Evolutionary conservation across 1,140 invertebrate species (phyloP).

Genomic region (Lerema accius): DNA sequence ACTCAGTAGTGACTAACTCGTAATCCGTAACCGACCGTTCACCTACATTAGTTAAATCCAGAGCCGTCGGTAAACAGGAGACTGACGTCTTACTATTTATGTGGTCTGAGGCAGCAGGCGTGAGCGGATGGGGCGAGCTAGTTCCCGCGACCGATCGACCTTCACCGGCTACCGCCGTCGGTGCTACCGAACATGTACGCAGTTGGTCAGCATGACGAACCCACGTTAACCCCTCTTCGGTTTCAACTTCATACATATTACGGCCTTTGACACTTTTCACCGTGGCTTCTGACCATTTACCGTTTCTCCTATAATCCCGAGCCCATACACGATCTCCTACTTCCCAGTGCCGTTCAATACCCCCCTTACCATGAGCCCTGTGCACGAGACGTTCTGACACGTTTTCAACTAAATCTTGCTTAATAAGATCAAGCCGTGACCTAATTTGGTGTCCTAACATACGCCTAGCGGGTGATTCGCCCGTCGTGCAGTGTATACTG

Average conservation of each 20-base stretch:
- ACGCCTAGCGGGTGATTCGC: conserved; percentile 1
- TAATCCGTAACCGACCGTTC: neutral
- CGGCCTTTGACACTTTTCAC: neutral
- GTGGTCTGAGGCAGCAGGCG: too few relatives aligned
- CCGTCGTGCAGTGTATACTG: conserved; percentile 22
- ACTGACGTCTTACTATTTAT: neutral
- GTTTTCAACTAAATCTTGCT: neutral
- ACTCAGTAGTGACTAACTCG: neutral
- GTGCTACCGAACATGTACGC: neutral
- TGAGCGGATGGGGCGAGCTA: neutral
- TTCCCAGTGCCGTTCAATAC: neutral
- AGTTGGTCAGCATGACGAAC: conserved; percentile 5
- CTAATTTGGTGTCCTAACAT: conserved; percentile 19
- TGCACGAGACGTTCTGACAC: neutral
- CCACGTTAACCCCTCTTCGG: neutral
- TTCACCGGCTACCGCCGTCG: neutral
- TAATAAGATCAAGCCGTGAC: conserved; percentile 11
- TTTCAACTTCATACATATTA: conserved; percentile 15
- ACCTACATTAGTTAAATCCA: neutral
- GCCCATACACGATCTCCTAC: neutral
- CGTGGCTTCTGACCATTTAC: conserved; percentile 23
- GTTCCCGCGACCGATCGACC: too few relatives aligned
- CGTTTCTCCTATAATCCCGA: conserved; percentile 13
- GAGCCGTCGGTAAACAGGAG: neutral
- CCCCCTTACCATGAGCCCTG: conserved; percentile 1